These are phyloP conservation scores for Gobiocypris rarus DNA, from an alignment of 2,113 vertebrate species.

Conservation along the genomic window DNA sequence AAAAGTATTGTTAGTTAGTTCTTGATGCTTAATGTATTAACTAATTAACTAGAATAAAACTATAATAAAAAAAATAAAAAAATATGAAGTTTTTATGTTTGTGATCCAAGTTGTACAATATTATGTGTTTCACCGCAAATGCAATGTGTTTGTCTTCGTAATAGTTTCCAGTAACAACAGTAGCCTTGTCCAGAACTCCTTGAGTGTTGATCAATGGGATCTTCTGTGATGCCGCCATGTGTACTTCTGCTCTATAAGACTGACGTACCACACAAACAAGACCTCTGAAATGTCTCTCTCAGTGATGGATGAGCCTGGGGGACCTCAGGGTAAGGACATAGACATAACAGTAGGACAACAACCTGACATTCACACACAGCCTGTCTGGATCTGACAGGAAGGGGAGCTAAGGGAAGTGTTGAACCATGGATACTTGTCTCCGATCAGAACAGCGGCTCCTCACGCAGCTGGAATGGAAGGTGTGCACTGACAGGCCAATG, in stretches of 20 bases:
- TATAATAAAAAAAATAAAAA: not conserved
- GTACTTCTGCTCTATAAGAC: not conserved
- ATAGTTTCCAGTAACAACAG: not conserved
- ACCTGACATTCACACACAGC: conserved; percentile 8
- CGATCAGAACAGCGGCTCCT: not conserved
- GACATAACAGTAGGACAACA: conserved; percentile 2
- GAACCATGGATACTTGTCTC: conserved; percentile 23
- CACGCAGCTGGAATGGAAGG: not conserved
- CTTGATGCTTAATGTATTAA: no score
- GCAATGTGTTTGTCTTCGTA: not conserved
- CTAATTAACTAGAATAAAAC: no score
- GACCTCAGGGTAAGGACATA: conserved; percentile 30
- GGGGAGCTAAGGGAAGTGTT: conserved; percentile 22
- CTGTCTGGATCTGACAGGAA: conserved; percentile 30
- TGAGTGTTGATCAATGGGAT: not conserved
- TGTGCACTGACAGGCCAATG: not conserved
- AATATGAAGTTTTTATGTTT: not conserved
- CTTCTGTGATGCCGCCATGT: not conserved
- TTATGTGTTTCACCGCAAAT: not conserved
- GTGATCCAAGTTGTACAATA: not conserved
- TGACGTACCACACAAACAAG: not conserved
- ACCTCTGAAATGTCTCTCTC: conserved; percentile 35
- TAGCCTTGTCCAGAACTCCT: conserved; percentile 1
- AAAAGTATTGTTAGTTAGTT: no score
- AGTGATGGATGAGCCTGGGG: conserved; percentile 31